phyloP scores from a whole-genome alignment of 2,888 invertebrate genomes.

The Pocota personata region DNA sequence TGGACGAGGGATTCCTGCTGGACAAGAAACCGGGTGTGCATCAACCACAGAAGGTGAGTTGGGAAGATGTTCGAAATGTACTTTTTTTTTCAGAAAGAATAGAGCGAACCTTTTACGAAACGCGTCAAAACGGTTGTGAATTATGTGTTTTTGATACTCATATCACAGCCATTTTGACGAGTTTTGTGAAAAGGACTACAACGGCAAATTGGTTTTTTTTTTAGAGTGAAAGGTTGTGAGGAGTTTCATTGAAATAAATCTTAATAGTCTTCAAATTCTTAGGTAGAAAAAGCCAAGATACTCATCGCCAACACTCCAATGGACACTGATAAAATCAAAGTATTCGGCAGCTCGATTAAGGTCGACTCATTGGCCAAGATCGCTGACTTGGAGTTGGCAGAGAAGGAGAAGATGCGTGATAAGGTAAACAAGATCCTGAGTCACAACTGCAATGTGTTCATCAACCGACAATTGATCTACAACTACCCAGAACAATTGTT shows the following conservation, averaged over 20 bases:
- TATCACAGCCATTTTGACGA: slow-evolving; percentile 83
- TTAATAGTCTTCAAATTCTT: slow-evolving; percentile 30
- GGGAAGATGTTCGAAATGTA: not conserved
- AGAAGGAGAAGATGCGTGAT: slow-evolving; percentile 99
- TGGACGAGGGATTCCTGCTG: slow-evolving; percentile 96
- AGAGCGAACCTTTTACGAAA: slow-evolving; percentile 61
- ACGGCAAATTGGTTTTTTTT: not conserved
- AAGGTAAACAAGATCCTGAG: slow-evolving; percentile 98
- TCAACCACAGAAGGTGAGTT: slow-evolving; percentile 90
- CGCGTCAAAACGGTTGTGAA: slow-evolving; percentile 83
- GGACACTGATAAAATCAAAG: slow-evolving; percentile 99
- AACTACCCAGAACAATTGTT: slow-evolving; percentile 99
- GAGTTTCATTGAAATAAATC: not conserved
- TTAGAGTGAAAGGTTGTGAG: not conserved
- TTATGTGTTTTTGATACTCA: slow-evolving; percentile 78
- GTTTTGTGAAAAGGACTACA: slow-evolving; percentile 78
- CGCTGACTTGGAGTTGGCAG: slow-evolving; percentile 98
- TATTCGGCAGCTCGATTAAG: slow-evolving; percentile 97
- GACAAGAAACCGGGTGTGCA: slow-evolving; percentile 99
- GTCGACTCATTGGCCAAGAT: slow-evolving; percentile 97
- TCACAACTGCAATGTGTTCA: slow-evolving; percentile 98
- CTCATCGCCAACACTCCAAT: slow-evolving; percentile 99
- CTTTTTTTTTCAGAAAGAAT: not conserved
- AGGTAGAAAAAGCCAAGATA: slow-evolving; percentile 96
- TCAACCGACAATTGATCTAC: slow-evolving; percentile 99